Percentiles rank a stretch among this genome's conserved stretches.
phyloP scores from a whole-genome alignment of 2,888 invertebrate species.

The Nysson spinosus region DNA sequence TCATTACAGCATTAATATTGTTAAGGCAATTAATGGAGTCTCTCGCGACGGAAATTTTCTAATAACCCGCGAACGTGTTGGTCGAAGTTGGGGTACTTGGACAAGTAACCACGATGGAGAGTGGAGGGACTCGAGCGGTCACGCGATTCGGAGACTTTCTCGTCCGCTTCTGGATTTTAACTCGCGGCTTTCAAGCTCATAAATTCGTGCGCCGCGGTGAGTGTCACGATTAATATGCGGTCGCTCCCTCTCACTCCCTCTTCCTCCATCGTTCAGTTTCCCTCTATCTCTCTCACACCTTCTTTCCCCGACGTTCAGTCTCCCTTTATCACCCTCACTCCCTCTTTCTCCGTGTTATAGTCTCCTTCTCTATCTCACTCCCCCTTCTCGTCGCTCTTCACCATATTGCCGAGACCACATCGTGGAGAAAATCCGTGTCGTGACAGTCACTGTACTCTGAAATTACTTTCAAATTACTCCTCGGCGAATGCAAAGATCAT shows the following conservation, averaged over 20 bases:
- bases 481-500: constrained; percentile 21
- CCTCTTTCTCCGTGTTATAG: too few relatives aligned
- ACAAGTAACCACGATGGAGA: constrained; percentile 42
- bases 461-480: constrained; percentile 52
- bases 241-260: constrained; percentile 17
- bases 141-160: constrained; percentile 55
- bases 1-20: not conserved
- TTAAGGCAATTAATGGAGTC: constrained; percentile 1
- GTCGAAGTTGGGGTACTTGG: constrained; percentile 41
- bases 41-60: constrained; percentile 14
- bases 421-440: too few relatives aligned
- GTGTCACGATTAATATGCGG: constrained; percentile 58
- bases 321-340: constrained; percentile 16
- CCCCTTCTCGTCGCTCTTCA: too few relatives aligned
- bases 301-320: constrained; percentile 6
- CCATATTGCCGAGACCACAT: too few relatives aligned
- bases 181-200: constrained; percentile 38
- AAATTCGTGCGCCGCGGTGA: constrained; percentile 49
- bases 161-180: constrained; percentile 39
- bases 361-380: too few relatives aligned
- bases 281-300: constrained; percentile 13
- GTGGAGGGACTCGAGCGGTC: constrained; percentile 52
- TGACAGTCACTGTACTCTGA: constrained; percentile 38
- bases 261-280: constrained; percentile 12
- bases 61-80: constrained; percentile 32